phyloP scores from a whole-genome alignment of 2,888 invertebrate species.

The Papilio elwesi region DNA sequence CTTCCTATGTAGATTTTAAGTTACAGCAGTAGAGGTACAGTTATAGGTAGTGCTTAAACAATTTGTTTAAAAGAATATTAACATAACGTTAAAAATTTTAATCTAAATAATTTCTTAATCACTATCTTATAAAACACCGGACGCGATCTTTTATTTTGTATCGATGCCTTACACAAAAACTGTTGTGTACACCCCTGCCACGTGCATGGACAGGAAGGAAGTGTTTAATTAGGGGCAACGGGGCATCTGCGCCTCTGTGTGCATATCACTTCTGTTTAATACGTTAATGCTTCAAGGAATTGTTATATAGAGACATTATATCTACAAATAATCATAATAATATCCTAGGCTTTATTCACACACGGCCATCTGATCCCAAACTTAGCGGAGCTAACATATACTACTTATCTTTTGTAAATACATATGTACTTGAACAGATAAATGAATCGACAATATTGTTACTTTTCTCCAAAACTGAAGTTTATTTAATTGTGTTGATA shows the following conservation, averaged over 20 bases:
- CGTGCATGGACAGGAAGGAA: conserved; percentile 40
- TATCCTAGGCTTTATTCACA: no score
- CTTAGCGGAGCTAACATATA: no score
- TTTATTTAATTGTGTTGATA: no score
- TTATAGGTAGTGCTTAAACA: neutral
- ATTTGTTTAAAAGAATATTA: neutral
- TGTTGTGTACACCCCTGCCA: conserved; percentile 12
- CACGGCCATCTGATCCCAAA: no score
- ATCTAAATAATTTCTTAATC: conserved; percentile 13
- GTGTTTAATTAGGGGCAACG: conserved; percentile 31
- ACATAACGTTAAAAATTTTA: neutral
- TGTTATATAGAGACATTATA: neutral
- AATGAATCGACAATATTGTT: no score
- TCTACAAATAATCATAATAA: no score
- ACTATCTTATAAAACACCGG: conserved; percentile 29
- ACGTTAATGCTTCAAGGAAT: conserved; percentile 24
- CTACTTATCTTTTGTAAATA: no score
- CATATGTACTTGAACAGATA: no score
- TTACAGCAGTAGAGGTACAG: no score
- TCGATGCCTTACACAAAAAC: conserved; percentile 23
- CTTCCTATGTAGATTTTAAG: no score
- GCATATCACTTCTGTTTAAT: neutral
- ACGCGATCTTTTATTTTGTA: conserved; percentile 22
- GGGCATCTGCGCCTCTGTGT: conserved; percentile 22
- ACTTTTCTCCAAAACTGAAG: no score